Conservation (phyloP, 2,797 vertebrate species). For the Apodemus agrarius region DNA sequence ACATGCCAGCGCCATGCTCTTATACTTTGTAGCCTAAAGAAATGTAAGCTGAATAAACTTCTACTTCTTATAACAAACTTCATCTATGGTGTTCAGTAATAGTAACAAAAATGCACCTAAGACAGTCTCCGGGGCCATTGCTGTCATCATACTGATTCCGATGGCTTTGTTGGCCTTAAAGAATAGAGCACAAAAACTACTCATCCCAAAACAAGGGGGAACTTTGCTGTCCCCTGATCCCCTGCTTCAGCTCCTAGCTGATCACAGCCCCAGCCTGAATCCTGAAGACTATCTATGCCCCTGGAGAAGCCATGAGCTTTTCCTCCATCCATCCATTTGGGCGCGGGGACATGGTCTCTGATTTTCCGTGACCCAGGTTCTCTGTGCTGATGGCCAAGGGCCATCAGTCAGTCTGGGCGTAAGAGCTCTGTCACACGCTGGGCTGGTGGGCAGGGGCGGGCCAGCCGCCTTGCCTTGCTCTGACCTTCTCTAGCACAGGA, state of each 20-base stretch:
- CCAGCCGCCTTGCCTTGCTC: neutral
- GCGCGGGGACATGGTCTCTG: rapidly evolving
- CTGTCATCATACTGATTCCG: neutral
- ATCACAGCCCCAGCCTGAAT: neutral
- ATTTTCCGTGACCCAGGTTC: neutral
- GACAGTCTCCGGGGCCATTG: neutral
- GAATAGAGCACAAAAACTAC: neutral
- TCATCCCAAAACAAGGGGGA: neutral
- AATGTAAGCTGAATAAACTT: neutral
- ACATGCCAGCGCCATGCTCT: neutral
- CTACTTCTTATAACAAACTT: neutral
- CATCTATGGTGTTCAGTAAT: neutral
- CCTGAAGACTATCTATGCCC: neutral
- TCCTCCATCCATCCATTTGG: neutral
- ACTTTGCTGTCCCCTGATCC: neutral
- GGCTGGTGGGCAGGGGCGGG: rapidly evolving
- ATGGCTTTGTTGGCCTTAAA: neutral
- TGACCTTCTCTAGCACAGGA: neutral
- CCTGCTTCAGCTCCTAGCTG: neutral
- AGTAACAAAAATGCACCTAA: neutral
- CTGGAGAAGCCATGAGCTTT: neutral
- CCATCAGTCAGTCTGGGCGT: neutral
- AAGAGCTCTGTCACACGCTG: neutral
- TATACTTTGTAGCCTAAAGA: neutral
- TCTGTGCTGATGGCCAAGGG: neutral